Base-by-base conservation (phyloP, 2,113 vertebrate genomes). In the Ahaetulla prasina region DNA sequence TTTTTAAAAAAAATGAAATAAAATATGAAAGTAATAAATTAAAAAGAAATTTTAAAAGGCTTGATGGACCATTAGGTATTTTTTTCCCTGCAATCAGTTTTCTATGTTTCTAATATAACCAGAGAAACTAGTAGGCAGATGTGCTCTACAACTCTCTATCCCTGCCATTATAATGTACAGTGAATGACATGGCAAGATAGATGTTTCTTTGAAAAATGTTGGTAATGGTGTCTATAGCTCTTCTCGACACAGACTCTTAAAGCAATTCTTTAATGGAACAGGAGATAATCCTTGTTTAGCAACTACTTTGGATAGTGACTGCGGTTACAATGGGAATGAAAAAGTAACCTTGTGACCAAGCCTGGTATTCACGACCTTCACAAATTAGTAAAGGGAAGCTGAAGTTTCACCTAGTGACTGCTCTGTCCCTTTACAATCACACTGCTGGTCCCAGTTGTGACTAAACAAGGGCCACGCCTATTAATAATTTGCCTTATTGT, bases 401-500 rank as follows among this genome's bases (percentile, higher is more conserved):
- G 45, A 47, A 47, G 68, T 80, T 80, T 22, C 30, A 39, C 35
- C 2, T 39, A 80, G 68, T 35, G n/a, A 80, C 4, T 18, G n/a
- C 68, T 80, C 7, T 35, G 6, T 63, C 3, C 27, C 68, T 74
- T 74, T 39, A 74, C 5, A 16, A 35, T 2, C n/a, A 20, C 8
- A 18, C 39, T 80, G 7, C 16, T 80, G n/a, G 2, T 20, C 35
- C 18, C 68, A 39, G 7, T 80, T 80, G n/a, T 39, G 35, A 16
- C 68, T 80, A 80, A 80, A 20, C 16, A 80, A 80, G n/a, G n/a
- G 35, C 68, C 16, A 39, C 16, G 0, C 20, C 16, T 80, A 80
- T 80, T 18, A 35, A 93, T 25, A 14, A 45, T 89, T n/a, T 68
- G 93, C 63, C 91, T 89, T 47, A 93, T 87, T 91, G 45, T 85